Base-by-base conservation (phyloP, 2,797 vertebrate species). In the Psittacula derbiana region DNA sequence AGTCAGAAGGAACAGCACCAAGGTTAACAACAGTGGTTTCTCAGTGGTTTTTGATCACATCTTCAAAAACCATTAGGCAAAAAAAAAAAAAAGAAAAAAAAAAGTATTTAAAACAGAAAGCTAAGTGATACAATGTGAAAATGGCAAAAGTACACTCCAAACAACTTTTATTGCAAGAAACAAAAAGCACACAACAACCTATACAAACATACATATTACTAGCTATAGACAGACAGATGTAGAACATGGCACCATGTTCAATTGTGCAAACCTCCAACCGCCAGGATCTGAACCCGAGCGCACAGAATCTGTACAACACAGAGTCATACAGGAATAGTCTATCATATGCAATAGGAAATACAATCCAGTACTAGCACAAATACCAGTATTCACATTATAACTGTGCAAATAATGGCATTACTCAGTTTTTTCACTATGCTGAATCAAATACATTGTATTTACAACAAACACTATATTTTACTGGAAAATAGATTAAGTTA, bases 191-290 rank as follows among this genome's bases (percentile, higher is more conserved):
- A 98, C 96, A 98, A 98, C 98, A 98, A 97, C 97, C 98, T 98
- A 98, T 98, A 98, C 98, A 98, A 98, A 98, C 98, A 98, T 98
- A 98, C 97, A 97, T 96, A 96, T 95, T 98, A 98, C 98, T 97
- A 97, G 97, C 98, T 98, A 98, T 98, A 98, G 99, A 98, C 98
- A 99, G 99, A 99, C 98, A 98, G 95, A 98, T 97, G 98, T 93
- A 97, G 98, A 98, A 98, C 98, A 98, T 98, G 98, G 97, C 95
- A 96, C 94, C 98, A 98, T 98, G 98, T 98, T 98, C 98, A 98
- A 62, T 44, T 93, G 95, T 96, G 97, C 95, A 97, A 97, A 97
- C 97, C 83, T 87, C 61, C 80, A 97, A 97, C 98, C 98, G 97
- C 98, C 98, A 98, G 89, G 97, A 98, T 98, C 98, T 98, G 92